Evolutionary conservation across 1,140 invertebrate species (phyloP), one percentile per base, ranked within the genome.

Genomic region (Trichonephila clavata): DNA sequence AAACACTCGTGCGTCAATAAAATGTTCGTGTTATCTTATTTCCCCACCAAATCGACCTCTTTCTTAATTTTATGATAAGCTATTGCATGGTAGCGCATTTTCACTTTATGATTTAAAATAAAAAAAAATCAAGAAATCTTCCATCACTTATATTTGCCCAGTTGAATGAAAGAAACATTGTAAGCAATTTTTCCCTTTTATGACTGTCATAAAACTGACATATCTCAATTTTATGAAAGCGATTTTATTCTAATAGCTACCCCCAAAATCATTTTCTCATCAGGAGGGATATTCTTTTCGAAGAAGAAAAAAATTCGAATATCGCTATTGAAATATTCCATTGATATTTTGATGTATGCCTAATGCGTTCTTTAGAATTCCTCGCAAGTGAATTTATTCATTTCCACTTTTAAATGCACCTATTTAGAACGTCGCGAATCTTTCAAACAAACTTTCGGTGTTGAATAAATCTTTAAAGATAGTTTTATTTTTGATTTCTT

Each of bases 381-480:
- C 0, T 13, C 7, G 10, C 39, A 24, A 57, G 80, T 57, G 80
- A 83, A 83, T 83, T 83, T 84, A 84, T 84, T 84, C 83, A 59
- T 84, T 59, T 84, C 57, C 83, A 60, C 83, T 59, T 84, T 84
- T 84, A 84, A 84, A 84, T 84, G 83, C 32, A 32, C 57, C 83
- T 50, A 84, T 84, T 59, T 60, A 59, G 71, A 59, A 13, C 5
- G 50, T 13, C 10, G 27, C 32, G 50, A 84, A 59, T 60, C 83
- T 84, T 84, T 60, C 86, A 65, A 39, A 24, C 86, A 39, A 63
- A 86, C 10, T 65, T 87, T 87, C 24, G 32, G 86, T 63, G 39
- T 21, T 59, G 86, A 87, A 87, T 87, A 65, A 63, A 87, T 87
- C 86, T 89, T 77, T 32, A 59, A 77, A 71, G 87, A 71, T 71